Conservation (phyloP, 2,113 vertebrate species). For the Prochilodus magdalenae region DNA sequence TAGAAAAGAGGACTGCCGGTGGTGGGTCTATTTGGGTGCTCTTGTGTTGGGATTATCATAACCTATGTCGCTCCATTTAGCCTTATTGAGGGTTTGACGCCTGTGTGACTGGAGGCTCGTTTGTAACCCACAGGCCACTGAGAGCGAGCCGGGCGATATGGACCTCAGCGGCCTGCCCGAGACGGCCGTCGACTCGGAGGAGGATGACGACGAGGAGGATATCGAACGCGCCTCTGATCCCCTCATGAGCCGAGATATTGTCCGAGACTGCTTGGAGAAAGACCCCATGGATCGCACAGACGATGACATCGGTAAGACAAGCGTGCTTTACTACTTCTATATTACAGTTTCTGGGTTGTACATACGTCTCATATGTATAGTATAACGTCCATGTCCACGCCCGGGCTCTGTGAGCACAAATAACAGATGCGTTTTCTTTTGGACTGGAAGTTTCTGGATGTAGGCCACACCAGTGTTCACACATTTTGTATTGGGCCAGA, state of each 20-base stretch:
- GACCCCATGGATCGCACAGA: slow-evolving; percentile 97
- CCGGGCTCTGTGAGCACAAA: no score
- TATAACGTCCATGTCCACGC: no score
- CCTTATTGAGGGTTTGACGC: neutral
- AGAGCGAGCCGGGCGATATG: slow-evolving; percentile 98
- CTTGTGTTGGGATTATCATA: neutral
- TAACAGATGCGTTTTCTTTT: no score
- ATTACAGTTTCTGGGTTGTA: no score
- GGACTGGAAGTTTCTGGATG: no score
- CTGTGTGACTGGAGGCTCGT: neutral
- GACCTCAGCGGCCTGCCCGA: slow-evolving; percentile 97
- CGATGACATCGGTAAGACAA: slow-evolving; percentile 92
- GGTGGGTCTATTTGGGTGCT: neutral
- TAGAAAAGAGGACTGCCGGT: neutral
- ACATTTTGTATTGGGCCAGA: no score
- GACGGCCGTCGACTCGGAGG: slow-evolving; percentile 98
- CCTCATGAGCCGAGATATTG: slow-evolving; percentile 96
- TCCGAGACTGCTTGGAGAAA: slow-evolving; percentile 97
- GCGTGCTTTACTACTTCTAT: neutral
- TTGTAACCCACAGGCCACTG: slow-evolving; percentile 84
- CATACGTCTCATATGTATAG: no score
- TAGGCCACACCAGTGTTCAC: no score
- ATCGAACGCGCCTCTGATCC: slow-evolving; percentile 95
- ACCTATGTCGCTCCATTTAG: neutral
- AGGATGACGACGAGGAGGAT: slow-evolving; percentile 98